These are phyloP conservation scores for Oncorhynchus tshawytscha DNA, from an alignment of 2,113 vertebrate species.

Conservation along the genomic window DNA sequence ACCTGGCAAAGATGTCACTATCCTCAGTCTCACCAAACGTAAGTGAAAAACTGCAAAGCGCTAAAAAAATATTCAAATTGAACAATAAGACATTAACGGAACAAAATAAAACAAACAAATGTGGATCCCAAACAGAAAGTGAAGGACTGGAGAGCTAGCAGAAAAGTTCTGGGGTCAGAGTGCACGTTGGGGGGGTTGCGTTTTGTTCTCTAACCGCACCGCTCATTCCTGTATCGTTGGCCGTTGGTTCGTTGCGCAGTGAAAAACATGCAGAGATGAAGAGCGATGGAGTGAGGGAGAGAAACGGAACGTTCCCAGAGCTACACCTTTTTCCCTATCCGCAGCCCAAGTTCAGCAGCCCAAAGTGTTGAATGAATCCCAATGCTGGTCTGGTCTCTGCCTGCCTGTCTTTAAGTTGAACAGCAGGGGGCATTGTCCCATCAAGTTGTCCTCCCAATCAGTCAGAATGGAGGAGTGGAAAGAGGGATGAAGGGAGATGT, in stretches of 20 bases:
- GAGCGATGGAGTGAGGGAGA: slow-evolving; percentile 41
- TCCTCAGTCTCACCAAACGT: slow-evolving; percentile 40
- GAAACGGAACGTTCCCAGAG: slow-evolving; percentile 32
- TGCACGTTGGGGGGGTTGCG: not conserved
- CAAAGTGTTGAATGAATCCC: slow-evolving; percentile 3
- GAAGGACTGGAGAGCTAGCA: slow-evolving; percentile 65
- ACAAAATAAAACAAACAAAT: slow-evolving; percentile 38
- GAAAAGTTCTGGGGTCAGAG: slow-evolving; percentile 24
- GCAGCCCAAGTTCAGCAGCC: slow-evolving; percentile 9
- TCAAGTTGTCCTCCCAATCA: not conserved
- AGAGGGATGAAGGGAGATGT: slow-evolving; percentile 19
- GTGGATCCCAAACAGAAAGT: slow-evolving; percentile 66
- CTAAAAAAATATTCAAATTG: not conserved
- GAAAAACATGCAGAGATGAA: slow-evolving; percentile 79
- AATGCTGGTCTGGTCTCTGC: slow-evolving; percentile 58
- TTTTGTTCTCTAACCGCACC: not conserved
- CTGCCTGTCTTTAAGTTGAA: slow-evolving; percentile 5
- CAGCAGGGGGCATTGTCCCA: not conserved
- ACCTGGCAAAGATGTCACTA: not conserved
- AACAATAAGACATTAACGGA: slow-evolving; percentile 9
- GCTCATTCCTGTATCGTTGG: not conserved
- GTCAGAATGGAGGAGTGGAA: slow-evolving; percentile 49
- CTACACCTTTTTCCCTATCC: not conserved
- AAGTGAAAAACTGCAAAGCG: slow-evolving; percentile 56
- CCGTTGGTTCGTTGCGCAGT: slow-evolving; percentile 1